Conservation (phyloP, 1,140 invertebrate genomes). For the Nasonia vitripennis region DNA sequence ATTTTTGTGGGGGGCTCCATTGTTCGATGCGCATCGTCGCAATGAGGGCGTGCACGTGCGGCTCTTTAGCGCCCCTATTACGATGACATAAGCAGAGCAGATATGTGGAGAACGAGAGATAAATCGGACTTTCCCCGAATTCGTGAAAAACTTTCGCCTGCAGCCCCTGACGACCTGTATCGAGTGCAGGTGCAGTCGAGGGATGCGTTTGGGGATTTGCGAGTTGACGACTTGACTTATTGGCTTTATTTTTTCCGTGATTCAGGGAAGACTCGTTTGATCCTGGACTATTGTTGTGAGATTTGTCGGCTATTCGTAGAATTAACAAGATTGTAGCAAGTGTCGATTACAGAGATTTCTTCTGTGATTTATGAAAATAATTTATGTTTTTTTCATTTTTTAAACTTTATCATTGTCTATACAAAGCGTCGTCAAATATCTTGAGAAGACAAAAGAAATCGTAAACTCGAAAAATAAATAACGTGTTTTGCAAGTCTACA, state of each 20-base stretch:
- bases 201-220: neutral
- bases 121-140: conserved; percentile 39
- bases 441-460: too few relatives aligned
- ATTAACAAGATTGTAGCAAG: neutral
- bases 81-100: neutral
- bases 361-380: too few relatives aligned
- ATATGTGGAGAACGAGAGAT: neutral
- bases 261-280: neutral
- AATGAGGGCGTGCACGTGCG: conserved; percentile 41
- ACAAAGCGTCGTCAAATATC: too few relatives aligned
- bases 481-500: too few relatives aligned
- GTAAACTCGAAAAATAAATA: too few relatives aligned
- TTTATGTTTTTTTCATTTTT: too few relatives aligned
- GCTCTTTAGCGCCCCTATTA: conserved; percentile 40
- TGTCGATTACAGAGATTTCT: too few relatives aligned
- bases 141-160: conserved; percentile 9
- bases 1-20: conserved; percentile 24
- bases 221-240: neutral
- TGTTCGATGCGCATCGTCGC: neutral
- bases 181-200: conserved; percentile 19
- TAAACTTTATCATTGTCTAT: too few relatives aligned
- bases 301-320: neutral
- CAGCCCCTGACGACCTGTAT: neutral
- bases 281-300: neutral
- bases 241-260: neutral